Evolutionary conservation across 2,888 invertebrate genomes (phyloP), one percentile per base, ranked within the genome.

Genomic region (Drosophila emarginata): DNA sequence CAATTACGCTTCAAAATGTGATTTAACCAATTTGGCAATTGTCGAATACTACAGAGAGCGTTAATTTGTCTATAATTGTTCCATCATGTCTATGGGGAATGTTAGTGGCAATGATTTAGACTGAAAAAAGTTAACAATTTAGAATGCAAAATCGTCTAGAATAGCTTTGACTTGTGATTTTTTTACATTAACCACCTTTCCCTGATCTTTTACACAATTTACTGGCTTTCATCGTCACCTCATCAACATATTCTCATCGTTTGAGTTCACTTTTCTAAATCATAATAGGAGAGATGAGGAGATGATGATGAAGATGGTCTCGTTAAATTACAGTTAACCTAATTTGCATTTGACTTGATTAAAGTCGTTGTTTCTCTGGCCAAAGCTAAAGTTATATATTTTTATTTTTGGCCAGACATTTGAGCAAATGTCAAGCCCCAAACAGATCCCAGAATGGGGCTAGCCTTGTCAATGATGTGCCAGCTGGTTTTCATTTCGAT

Each of bases 11-110:
- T 69, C 69, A 64, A 72, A 80, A 82, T 80, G 57, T 67, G 77
- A 78, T 86, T 80, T 76, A 69, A 68, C 74, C 79, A 80, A 78
- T 86, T 82, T 71, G 57, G 69, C 26, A 28, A 57, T 64, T 67
- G 68, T 64, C 56, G 57, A 75, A 74, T 26, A 26, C 26, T 64
- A 67, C 72, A 71, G 51, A 72, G 72, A 72, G 72, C 83, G 80
- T 72, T 82, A 82, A 82, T 82, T 82, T 83, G 83, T 59, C 69
- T 79, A 69, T 79, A 86, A 82, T 86, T 86, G 65, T 79, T 61
- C 67, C 53, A 65, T 66, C 65, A 62, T 73, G 66, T 68, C 64
- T 61, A 60, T 59, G 58, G 54, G 77, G 69, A 75, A 71, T 67
- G 50, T 28, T 59, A 63, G n/a, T n/a, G n/a, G n/a, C n/a, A n/a